Evolutionary conservation across 2,113 vertebrate genomes (phyloP).

Genomic region (Anser cygnoides): DNA sequence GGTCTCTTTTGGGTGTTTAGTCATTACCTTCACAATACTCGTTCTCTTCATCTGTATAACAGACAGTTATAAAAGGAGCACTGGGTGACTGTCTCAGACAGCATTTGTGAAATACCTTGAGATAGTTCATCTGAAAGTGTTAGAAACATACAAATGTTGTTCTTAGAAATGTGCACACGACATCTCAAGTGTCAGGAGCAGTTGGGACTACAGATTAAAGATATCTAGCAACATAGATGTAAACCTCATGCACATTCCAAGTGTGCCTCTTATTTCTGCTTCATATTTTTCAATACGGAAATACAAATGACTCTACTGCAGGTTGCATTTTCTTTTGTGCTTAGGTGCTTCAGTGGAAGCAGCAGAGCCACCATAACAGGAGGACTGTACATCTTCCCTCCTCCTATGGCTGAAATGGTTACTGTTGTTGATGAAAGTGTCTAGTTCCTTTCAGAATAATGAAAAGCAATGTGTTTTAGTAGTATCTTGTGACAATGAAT

Average conservation of each 20-base stretch:
- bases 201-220: rapidly evolving
- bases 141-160: neutral
- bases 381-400: neutral
- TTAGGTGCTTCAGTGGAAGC: neutral
- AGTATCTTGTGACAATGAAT: neutral
- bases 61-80: neutral
- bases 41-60: neutral
- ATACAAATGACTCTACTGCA: rapidly evolving
- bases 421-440: no score
- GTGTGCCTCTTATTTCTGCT: neutral
- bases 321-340: neutral
- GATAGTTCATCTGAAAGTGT: neutral
- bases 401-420: neutral
- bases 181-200: neutral
- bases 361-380: rapidly evolving
- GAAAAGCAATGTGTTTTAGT: neutral
- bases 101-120: neutral
- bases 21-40: neutral
- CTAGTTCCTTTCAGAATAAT: neutral
- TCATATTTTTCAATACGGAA: rapidly evolving
- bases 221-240: neutral
- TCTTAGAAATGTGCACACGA: neutral
- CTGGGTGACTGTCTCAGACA: neutral
- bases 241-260: rapidly evolving
- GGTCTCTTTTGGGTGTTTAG: neutral